phyloP scores from a whole-genome alignment of 2,797 vertebrate genomes.

The Echiichthys vipera region DNA sequence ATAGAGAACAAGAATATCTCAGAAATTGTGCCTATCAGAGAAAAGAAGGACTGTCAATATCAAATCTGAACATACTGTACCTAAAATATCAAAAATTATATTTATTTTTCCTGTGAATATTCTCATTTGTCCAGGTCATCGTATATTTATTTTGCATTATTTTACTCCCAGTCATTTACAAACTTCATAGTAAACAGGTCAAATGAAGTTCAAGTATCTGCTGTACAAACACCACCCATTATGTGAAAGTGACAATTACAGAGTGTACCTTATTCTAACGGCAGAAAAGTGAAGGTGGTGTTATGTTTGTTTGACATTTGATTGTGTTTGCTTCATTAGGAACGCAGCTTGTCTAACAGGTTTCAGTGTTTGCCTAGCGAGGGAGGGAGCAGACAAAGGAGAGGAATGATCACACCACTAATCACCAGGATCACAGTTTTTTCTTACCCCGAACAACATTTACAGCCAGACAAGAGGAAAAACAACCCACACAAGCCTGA shows the following conservation, averaged over 20 bases:
- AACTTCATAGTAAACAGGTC: neutral
- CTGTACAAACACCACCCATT: neutral
- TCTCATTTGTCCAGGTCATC: no score
- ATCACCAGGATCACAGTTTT: conserved; percentile 60
- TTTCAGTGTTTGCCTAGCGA: conserved; percentile 70
- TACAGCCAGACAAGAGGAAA: conserved; percentile 19
- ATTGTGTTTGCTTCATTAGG: conserved; percentile 34
- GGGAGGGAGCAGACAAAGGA: conserved; percentile 44
- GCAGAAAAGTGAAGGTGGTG: conserved; percentile 29
- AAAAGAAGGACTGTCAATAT: neutral
- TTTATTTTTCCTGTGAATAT: no score
- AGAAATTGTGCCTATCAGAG: neutral
- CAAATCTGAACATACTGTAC: neutral
- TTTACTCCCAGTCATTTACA: neutral
- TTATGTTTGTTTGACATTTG: conserved; percentile 43
- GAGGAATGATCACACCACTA: conserved; percentile 58
- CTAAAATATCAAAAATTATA: neutral
- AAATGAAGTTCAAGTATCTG: neutral
- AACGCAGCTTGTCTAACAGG: conserved; percentile 63
- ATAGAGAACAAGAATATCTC: neutral
- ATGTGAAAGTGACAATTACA: neutral
- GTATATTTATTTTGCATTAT: neutral
- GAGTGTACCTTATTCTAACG: neutral
- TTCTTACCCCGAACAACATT: conserved; percentile 24
- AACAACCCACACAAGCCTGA: conserved; percentile 50